Evolutionary conservation across 2,888 invertebrate species (phyloP).

Genomic region (Nephrotoma appendiculata): DNA sequence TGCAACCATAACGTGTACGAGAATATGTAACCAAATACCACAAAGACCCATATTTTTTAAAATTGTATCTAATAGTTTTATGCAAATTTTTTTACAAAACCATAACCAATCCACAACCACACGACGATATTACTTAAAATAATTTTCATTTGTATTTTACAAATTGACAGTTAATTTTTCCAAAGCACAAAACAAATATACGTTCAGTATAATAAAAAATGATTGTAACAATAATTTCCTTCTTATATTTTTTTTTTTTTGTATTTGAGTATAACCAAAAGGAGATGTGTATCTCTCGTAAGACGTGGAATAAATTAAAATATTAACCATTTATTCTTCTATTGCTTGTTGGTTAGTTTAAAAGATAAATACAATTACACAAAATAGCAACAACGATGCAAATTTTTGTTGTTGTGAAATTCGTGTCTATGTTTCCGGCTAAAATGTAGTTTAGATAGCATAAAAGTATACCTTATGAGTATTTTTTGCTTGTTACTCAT

Average conservation of each 20-base stretch:
- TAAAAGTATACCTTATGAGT: not conserved
- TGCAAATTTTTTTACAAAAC: not conserved
- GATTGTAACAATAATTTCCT: not conserved
- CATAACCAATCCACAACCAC: not conserved
- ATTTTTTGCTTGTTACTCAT: not conserved
- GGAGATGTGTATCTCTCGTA: not conserved
- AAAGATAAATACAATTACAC: not conserved
- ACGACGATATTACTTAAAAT: not conserved
- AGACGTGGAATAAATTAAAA: not conserved
- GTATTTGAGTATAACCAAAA: not conserved
- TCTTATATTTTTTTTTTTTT: not conserved
- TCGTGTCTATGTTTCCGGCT: not conserved
- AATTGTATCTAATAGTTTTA: not conserved
- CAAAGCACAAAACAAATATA: not conserved
- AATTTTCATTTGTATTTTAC: not conserved
- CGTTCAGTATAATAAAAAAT: not conserved
- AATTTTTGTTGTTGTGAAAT: not conserved
- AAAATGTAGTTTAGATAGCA: not conserved
- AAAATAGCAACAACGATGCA: not conserved
- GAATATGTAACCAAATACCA: not conserved
- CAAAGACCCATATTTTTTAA: not conserved
- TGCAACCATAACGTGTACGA: not conserved
- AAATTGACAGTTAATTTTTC: not conserved
- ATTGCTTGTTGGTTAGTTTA: not conserved
- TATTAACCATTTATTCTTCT: not conserved